Evolutionary conservation across 2,113 vertebrate genomes (phyloP).

Genomic region (Campylorhamphus procurvoides): DNA sequence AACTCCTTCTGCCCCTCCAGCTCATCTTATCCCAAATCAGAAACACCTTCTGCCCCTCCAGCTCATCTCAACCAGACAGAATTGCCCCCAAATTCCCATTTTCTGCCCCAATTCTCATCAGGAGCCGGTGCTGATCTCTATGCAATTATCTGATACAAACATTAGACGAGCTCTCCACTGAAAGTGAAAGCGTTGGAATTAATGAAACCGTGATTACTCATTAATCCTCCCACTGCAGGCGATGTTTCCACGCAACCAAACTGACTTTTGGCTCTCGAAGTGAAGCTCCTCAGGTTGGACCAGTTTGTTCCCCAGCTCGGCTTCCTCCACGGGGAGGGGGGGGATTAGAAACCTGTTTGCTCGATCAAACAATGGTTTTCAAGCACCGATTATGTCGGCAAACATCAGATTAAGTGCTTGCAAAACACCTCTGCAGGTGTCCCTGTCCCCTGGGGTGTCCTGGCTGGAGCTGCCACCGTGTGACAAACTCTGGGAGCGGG

Average conservation of each 20-base stretch:
- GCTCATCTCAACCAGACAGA: not conserved
- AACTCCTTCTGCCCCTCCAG: not conserved
- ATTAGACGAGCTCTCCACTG: not conserved
- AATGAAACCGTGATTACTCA: not conserved
- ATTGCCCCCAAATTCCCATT: not conserved
- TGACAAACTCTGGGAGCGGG: rapidly evolving
- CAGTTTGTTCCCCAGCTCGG: not conserved
- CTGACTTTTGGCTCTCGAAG: not conserved
- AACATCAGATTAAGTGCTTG: not conserved
- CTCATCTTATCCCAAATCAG: not conserved
- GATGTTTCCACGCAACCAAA: not conserved
- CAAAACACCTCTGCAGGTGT: not conserved
- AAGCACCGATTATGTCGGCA: not conserved
- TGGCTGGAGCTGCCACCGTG: not conserved
- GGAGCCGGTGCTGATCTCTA: not conserved
- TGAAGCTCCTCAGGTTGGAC: not conserved
- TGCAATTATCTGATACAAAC: not conserved
- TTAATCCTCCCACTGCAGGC: not conserved
- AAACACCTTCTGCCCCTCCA: not conserved
- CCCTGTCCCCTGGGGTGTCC: rapidly evolving
- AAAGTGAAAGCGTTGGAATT: not conserved
- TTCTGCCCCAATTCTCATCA: not conserved
- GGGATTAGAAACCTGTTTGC: not conserved
- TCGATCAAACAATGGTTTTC: not conserved
- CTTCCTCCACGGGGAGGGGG: not conserved